Base-by-base conservation (phyloP, 2,797 vertebrate genomes). In the Mormyrus hasselquistii region DNA sequence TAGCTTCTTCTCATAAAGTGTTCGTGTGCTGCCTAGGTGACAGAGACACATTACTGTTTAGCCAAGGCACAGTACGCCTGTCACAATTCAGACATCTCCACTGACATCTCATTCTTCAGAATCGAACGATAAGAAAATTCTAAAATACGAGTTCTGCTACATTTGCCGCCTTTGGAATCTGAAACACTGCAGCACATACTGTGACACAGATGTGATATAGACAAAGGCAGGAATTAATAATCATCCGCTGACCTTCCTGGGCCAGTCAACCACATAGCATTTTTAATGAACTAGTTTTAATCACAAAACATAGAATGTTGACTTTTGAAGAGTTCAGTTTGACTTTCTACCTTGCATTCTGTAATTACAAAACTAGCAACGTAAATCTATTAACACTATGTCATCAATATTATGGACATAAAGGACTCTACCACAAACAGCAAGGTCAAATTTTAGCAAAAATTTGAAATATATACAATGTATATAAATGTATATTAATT, bases 1-100 rank as follows among this genome's bases (percentile, higher is more conserved):
- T 16, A 96, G 92, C 92, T 95, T 95, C 92, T 93, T 96, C 91
- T 95, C 94, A 62, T 96, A 95, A 89, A 96, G 92, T 8, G 62
- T 88, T 22, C 95, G 91, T 86, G 95, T 95, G 0, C 94, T 92
- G 1, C 82, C 95, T 96, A 19, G 22, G 52, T 44, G 12, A 65
- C 19, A 62, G 79, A 84, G 14, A 88, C 8, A 44, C 5, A 29
- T 59, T 57, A 57, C 2, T 7, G 10, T 49, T 25, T 14, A 84
- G 3, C 10, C 9, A 84, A 25, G 7, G 0, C 9, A 22, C 8
- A 50, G 4, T 10, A 16, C 16, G 6, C 38, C 38, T 38, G 73
- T 44, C 38, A 16, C 7, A 44, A 79, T 79, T 19, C 62, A 69
- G 10, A 34, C 25, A 69, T 3, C 29, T 29, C 38, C 73, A 79